A percentile compares a stretch with the other conserved stretches of the same genome.
These are phyloP conservation scores for Theonella swinhoei DNA, from an alignment of 37 sponge, comb jelly and placozoan genomes.

Conservation along the genomic window DNA sequence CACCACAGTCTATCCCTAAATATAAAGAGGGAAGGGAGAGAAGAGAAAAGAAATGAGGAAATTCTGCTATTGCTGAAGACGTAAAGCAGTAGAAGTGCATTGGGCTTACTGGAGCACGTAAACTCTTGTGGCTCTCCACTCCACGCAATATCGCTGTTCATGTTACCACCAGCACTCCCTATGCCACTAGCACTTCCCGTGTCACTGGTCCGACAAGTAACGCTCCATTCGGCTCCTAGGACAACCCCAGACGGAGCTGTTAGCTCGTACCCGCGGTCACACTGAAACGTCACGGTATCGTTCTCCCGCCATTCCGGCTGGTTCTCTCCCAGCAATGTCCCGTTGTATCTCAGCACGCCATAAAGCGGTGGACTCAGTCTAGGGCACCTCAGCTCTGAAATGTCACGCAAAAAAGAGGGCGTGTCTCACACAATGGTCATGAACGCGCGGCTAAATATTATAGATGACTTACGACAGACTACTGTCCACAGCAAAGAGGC, in stretches of 20 bases:
- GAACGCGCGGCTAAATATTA: no score
- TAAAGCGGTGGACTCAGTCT: neutral
- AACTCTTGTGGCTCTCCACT: neutral
- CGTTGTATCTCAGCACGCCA: conserved; percentile 1
- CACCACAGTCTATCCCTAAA: neutral
- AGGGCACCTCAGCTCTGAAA: no score
- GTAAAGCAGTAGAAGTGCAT: neutral
- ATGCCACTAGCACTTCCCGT: neutral
- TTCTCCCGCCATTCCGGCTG: neutral
- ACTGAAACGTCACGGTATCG: neutral
- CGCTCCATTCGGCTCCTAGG: neutral
- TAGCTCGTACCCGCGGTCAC: conserved; percentile 9
- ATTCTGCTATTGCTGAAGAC: neutral
- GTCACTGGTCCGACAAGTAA: neutral
- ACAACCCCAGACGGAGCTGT: neutral
- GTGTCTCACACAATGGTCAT: no score
- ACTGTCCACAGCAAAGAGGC: no score
- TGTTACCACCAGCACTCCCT: neutral
- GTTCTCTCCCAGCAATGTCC: neutral
- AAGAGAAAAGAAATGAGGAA: neutral
- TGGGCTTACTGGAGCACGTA: neutral
- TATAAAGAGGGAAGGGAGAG: no score
- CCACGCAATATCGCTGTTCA: neutral
- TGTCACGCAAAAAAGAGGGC: no score
- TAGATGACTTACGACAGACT: no score